phyloP scores from a whole-genome alignment of 64 coral and sea anemone species.

The Catalaphyllia jardinei region DNA sequence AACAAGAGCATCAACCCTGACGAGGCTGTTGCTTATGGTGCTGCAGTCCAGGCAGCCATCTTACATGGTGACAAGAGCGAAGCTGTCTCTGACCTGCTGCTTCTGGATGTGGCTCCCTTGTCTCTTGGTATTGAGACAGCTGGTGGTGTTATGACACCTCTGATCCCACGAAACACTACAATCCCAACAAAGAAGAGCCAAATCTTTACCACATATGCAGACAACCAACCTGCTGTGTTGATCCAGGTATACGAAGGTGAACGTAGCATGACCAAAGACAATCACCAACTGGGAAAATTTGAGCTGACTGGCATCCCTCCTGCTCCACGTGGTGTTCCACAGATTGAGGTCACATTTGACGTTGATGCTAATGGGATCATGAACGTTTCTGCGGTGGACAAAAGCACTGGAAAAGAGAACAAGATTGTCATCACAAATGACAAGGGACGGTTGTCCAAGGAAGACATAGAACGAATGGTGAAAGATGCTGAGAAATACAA shows the following conservation, averaged over 20 bases:
- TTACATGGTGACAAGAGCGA: conserved; percentile 61
- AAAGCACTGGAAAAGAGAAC: conserved; percentile 71
- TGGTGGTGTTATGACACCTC: conserved; percentile 61
- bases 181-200: conserved; percentile 72
- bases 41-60: conserved; percentile 61
- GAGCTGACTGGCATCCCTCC: conserved; percentile 77
- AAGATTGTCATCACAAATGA: conserved; percentile 77
- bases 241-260: conserved; percentile 77
- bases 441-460: conserved; percentile 64
- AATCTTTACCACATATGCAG: conserved; percentile 58
- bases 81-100: conserved; percentile 60
- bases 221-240: conserved; percentile 65
- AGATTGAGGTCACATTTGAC: conserved; percentile 75
- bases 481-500: conserved; percentile 61
- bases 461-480: conserved; percentile 72
- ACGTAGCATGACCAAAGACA: conserved; percentile 64
- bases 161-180: conserved; percentile 52
- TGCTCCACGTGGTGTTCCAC: conserved; percentile 68
- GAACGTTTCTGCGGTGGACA: conserved; percentile 74
- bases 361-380: conserved; percentile 77
- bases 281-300: conserved; percentile 72
- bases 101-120: conserved; percentile 70
- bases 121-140: conserved; percentile 71
- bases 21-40: conserved; percentile 69
- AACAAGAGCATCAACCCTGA: conserved; percentile 68